Evolutionary conservation across 2,113 vertebrate species (phyloP), one percentile per base, ranked within the genome.

Genomic region (Bostrychus sinensis): DNA sequence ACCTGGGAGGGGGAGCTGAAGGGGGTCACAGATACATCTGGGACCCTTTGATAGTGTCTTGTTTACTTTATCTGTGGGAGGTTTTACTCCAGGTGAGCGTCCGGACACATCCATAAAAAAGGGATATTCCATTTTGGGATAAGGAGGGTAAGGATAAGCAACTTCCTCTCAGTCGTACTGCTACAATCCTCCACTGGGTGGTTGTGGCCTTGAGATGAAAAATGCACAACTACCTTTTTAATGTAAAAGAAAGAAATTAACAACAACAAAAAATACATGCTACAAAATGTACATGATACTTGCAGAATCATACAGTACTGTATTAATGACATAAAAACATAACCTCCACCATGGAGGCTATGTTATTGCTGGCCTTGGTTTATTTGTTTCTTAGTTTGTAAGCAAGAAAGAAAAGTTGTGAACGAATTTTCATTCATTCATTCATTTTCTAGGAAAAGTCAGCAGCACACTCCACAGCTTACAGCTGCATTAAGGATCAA

Each of bases 11-110:
- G 14, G 36, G 66, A 53, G 45, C 30, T 20, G 41, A 51, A 25
- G n/a, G 13, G 59, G 34, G 60, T 53, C 20, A 51, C 56, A 34
- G 63, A 70, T 67, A 61, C 59, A 82, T 80, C 70, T 77, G 72
- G 37, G 20, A 51, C 53, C 39, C 63, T 28, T 75, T 67, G 56
- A 67, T 74, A 72, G 66, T 60, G 75, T 86, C 83, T 77, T 62
- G 63, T 62, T 73, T 37, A 63, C 60, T 62, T 78, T 30, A 48
- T 73, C 54, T 36, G 36, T 38, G 58, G 41, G 50, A 72, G 80
- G 62, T 81, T 88, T 85, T 84, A 72, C 72, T 72, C 56, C 25
- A 50, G 13, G 4, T 57, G 64, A 69, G 75, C 13, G 25, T n/a
- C 45, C 30, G 34, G 22, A 62, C 61, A 58, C 55, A 55, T 43